These are phyloP conservation scores for Plusia festucae DNA, from an alignment of 2,888 invertebrate genomes.

Conservation along the genomic window DNA sequence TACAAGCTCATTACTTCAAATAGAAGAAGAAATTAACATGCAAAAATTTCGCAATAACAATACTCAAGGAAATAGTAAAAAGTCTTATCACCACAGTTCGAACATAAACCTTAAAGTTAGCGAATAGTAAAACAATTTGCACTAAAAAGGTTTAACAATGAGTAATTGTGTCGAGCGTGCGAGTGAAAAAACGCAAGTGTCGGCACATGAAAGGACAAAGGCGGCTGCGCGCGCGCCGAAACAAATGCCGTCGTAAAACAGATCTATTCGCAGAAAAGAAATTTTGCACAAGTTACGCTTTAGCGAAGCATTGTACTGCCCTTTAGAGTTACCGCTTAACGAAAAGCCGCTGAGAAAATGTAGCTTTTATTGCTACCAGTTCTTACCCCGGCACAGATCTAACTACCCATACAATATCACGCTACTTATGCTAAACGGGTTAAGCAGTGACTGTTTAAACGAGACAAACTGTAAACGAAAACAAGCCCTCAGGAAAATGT, in stretches of 20 bases:
- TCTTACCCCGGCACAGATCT: slow-evolving; percentile 30
- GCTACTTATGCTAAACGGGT: slow-evolving; percentile 1
- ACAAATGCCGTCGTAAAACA: slow-evolving; percentile 81
- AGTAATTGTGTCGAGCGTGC: slow-evolving; percentile 60
- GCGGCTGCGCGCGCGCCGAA: slow-evolving; percentile 64
- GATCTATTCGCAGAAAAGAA: slow-evolving; percentile 83
- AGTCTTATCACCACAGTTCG: slow-evolving; percentile 34
- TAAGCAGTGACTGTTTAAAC: not conserved
- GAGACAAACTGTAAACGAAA: not conserved
- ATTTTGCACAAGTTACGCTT: slow-evolving; percentile 79
- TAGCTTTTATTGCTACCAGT: slow-evolving; percentile 52
- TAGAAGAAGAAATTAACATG: slow-evolving; percentile 43
- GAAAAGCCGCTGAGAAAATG: slow-evolving; percentile 39
- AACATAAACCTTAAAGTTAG: slow-evolving; percentile 53
- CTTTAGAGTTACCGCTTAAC: slow-evolving; percentile 44
- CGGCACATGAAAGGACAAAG: slow-evolving; percentile 71
- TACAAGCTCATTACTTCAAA: slow-evolving; percentile 49
- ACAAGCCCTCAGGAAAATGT: not conserved
- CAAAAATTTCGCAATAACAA: slow-evolving; percentile 38
- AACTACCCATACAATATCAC: slow-evolving; percentile 11
- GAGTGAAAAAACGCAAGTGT: slow-evolving; percentile 55
- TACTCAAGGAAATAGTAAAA: slow-evolving; percentile 46
- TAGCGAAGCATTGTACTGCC: slow-evolving; percentile 51
- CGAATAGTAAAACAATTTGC: slow-evolving; percentile 70
- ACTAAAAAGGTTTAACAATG: slow-evolving; percentile 70